Evolutionary conservation across 2,797 vertebrate genomes (phyloP).

Genomic region (Echiichthys vipera): DNA sequence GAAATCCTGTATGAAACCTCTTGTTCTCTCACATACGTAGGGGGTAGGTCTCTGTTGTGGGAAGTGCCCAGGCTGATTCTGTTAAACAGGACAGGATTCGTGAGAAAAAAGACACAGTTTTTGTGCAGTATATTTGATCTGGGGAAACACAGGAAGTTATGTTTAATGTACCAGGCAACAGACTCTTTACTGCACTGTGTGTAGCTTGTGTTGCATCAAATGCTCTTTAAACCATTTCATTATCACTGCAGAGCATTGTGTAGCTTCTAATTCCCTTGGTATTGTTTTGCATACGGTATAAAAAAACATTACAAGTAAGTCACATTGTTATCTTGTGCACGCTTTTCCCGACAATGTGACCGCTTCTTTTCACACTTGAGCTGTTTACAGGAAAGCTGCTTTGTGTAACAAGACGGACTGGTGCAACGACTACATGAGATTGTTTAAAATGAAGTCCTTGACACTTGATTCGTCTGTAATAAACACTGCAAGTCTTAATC

Average conservation of each 20-base stretch:
- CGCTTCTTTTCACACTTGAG: not conserved
- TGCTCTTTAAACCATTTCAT: not conserved
- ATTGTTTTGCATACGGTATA: not conserved
- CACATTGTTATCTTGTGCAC: not conserved
- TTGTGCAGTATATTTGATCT: not conserved
- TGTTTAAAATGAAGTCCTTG: not conserved
- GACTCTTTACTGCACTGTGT: not conserved
- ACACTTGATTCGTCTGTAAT: not conserved
- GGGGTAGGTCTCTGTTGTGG: not conserved
- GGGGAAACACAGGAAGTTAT: slow-evolving; percentile 7
- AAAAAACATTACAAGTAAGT: slow-evolving; percentile 4
- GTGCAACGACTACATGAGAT: too few relatives aligned
- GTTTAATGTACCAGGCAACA: not conserved
- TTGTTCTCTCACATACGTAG: slow-evolving; percentile 46
- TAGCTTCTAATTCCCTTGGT: not conserved
- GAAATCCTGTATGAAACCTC: slow-evolving; percentile 31
- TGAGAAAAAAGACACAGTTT: not conserved
- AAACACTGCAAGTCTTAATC: not conserved
- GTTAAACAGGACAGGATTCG: slow-evolving; percentile 2
- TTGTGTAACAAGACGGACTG: not conserved
- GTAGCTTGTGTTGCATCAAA: not conserved
- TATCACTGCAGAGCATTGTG: not conserved
- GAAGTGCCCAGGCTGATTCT: not conserved
- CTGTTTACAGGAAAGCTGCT: not conserved
- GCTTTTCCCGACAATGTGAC: not conserved